Conservation (phyloP, 2,113 vertebrate species). For the Thermophis baileyi region DNA sequence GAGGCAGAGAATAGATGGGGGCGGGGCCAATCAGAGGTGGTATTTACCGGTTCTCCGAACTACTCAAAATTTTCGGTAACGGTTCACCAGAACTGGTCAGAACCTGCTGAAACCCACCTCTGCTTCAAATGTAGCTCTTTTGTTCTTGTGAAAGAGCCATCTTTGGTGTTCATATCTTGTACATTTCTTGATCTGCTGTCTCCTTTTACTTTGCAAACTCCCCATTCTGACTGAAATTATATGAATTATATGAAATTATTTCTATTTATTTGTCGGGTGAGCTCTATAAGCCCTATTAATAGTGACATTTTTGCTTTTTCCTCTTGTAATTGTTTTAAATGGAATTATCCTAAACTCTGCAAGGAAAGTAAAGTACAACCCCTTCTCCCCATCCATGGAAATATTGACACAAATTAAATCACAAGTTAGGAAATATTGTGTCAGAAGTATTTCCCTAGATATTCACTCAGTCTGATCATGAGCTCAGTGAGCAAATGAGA, state of each 20-base stretch:
- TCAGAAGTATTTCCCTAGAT: conserved; percentile 43
- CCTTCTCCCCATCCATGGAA: neutral
- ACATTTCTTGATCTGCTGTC: neutral
- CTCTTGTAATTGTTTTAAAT: conserved; percentile 3
- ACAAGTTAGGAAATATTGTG: conserved; percentile 26
- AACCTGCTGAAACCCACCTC: too few relatives aligned
- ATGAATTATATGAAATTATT: neutral
- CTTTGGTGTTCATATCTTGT: neutral
- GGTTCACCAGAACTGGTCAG: too few relatives aligned
- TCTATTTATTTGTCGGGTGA: neutral
- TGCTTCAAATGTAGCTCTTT: neutral
- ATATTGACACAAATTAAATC: conserved; percentile 14
- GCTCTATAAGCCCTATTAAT: neutral
- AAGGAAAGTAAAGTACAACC: neutral
- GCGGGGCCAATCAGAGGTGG: too few relatives aligned
- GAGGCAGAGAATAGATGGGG: too few relatives aligned
- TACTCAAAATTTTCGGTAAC: too few relatives aligned
- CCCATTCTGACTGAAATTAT: neutral
- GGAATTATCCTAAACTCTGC: neutral
- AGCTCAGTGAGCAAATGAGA: conserved; percentile 2
- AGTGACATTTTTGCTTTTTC: conserved; percentile 9
- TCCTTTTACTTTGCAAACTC: conserved; percentile 9
- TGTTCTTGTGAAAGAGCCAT: neutral
- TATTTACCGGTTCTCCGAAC: too few relatives aligned
- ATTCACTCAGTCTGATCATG: conserved; percentile 2